These are phyloP conservation scores for Chironex yamaguchii DNA, from an alignment of 30 jellyfish, hydroid and myxozoan species.

Conservation along the genomic window DNA sequence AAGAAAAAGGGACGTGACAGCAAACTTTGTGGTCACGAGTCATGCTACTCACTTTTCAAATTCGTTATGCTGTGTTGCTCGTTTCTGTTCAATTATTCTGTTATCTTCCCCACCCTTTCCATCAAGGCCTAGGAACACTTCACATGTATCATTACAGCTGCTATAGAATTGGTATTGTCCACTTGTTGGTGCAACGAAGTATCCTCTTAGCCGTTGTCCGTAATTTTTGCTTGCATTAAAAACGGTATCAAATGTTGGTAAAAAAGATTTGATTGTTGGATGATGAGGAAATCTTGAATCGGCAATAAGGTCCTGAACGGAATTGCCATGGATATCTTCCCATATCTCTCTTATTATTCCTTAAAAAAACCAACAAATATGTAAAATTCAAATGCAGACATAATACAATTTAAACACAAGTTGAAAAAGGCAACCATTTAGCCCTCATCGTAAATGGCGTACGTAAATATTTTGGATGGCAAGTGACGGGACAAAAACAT, in stretches of 20 bases:
- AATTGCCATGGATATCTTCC: constrained; percentile 79
- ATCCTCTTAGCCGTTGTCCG: constrained; percentile 92
- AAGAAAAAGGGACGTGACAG: too few species aligned
- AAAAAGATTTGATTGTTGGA: constrained; percentile 76
- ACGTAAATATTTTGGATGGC: too few species aligned
- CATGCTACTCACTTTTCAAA: constrained; percentile 66
- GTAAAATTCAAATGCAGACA: too few species aligned
- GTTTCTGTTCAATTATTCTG: constrained; percentile 73
- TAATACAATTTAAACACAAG: too few species aligned
- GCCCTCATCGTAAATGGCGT: too few species aligned
- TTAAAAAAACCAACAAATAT: not conserved
- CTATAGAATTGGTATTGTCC: constrained; percentile 92
- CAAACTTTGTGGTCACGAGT: too few species aligned
- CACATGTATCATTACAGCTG: constrained; percentile 95
- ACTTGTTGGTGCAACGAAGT: constrained; percentile 85
- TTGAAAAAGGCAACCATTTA: too few species aligned
- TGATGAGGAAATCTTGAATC: constrained; percentile 95
- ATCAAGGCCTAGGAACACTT: constrained; percentile 90
- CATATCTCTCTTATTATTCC: constrained; percentile 90
- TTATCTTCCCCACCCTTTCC: constrained; percentile 94
- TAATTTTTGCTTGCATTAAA: constrained; percentile 56
- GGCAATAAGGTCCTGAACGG: constrained; percentile 86
- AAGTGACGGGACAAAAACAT: too few species aligned
- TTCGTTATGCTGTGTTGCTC: constrained; percentile 80
- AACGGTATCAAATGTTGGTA: constrained; percentile 78